Evolutionary conservation across 2,113 vertebrate genomes (phyloP), one percentile per base, ranked within the genome.

Genomic region (Oryzias melastigma): DNA sequence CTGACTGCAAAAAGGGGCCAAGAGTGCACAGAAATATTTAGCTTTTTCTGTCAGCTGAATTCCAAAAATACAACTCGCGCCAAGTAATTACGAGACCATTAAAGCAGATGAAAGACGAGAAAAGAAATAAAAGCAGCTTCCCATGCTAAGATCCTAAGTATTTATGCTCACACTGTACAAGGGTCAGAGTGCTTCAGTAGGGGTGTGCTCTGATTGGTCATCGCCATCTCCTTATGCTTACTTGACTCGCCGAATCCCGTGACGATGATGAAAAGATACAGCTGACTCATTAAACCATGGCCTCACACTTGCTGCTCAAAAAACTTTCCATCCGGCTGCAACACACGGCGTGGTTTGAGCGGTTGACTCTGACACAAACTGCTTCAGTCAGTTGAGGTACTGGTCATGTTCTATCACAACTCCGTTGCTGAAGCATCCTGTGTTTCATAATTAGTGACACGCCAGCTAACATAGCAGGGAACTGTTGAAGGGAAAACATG

Each of bases 391-490:
- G 20, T 51, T 41, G 49, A 73, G 69, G 64, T 5, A 59, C 13
- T 15, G 12, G 6, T 27, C 71, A 61, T 1, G 52, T 65, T 46
- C 24, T 5, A 15, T 58, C 55, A 44, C 64, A 22, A 48, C 10
- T 56, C 29, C 35, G 12, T 47, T 47, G 17, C 20, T 14, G n/a
- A 35, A 65, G 48, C 25, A 27, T 67, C 71, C 49, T 65, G 40
- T 83, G 78, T 77, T 76, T 86, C 80, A 85, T 57, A 40, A 29
- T 6, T 57, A 43, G 45, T 73, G 65, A 81, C 40, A 61, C n/a
- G 42, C 15, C 20, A 52, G 4, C 49, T 22, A 14, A 65, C 74
- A 67, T 47, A 68, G 54, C 17, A 52, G 51, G 15, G 43, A 77
- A 71, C 50, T 74, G 71, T 65, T 63, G 60, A 47, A 19, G 63